phyloP scores from a whole-genome alignment of 1,140 invertebrate genomes.

The Leptonema lineaticorne region DNA sequence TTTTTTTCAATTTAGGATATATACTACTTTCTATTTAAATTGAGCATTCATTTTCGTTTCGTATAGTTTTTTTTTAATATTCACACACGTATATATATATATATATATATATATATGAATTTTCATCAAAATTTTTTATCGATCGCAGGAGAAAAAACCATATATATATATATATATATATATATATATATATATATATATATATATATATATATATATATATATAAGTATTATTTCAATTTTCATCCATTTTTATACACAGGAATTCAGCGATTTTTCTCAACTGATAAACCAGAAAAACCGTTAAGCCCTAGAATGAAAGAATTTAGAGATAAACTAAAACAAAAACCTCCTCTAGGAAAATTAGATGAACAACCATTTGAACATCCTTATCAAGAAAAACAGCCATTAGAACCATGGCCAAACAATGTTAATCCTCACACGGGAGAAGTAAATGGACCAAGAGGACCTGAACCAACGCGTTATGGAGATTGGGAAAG shows the following conservation, averaged over 20 bases:
- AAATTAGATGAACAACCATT: conserved; percentile 59
- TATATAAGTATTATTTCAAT: background rate
- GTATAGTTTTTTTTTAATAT: too few relatives aligned
- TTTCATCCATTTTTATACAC: background rate
- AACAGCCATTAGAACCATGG: conserved; percentile 82
- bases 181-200: too few relatives aligned
- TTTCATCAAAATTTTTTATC: too few relatives aligned
- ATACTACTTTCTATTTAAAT: too few relatives aligned
- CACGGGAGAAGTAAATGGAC: conserved; percentile 94
- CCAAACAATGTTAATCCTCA: conserved; percentile 87
- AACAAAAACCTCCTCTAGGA: conserved; percentile 62
- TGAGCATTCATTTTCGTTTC: too few relatives aligned
- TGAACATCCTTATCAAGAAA: conserved; percentile 76
- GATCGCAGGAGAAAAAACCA: too few relatives aligned
- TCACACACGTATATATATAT: too few relatives aligned
- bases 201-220: background rate
- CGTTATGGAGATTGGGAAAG: conserved; percentile 99
- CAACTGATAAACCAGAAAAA: conserved; percentile 29
- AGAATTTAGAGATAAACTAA: conserved; percentile 37
- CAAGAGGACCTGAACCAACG: conserved; percentile 95
- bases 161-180: too few relatives aligned
- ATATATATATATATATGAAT: too few relatives aligned
- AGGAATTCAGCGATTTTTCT: conserved; percentile 3
- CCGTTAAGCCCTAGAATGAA: conserved; percentile 38
- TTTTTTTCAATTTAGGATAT: too few relatives aligned